Evolutionary conservation across 2,113 vertebrate genomes (phyloP), one percentile per base, ranked within the genome.

Genomic region (Xyrauchen texanus): DNA sequence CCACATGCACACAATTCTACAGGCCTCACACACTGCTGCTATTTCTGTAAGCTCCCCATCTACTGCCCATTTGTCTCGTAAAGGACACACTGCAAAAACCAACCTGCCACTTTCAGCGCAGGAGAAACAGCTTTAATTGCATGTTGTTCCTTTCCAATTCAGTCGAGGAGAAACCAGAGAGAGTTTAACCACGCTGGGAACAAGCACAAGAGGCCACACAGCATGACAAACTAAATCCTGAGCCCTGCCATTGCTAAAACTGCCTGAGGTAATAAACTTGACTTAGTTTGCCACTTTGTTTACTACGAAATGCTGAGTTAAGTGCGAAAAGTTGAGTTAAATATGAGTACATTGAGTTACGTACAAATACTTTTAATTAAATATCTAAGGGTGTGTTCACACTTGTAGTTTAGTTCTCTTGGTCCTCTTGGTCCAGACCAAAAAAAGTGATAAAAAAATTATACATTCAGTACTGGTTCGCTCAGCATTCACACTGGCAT

Each of bases 191-290:
- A 74, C 60, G 46, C 62, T 45, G 74, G 74, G 74, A 76, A 76
- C 74, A 74, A 74, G 72, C 72, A 74, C 58, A 65, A 65, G 61
- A 66, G 74, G 74, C 74, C 74, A 76, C 74, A 76, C 74, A 76
- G 62, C 74, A 53, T 4, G 74, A 76, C 47, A 55, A 55, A 65
- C 74, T 64, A 49, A 44, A 65, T 7, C 61, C 73, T 44, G 62
- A 21, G 45, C 58, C 46, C 10, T 16, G 7, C 21, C n/a, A 62
- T 13, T 12, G 58, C 58, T n/a, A 47, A 34, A 74, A 74, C 46
- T 62, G 58, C 45, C 16, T 0, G 58, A 42, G 16, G 71, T 49
- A 63, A 74, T 74, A 51, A 74, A 74, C 58, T 34, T 15, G 3
- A 11, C 3, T 11, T 51, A 62, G 21, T 13, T 74, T 63, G 16